Percentiles rank a stretch among this genome's conserved stretches.
Evolutionary conservation across 2,797 vertebrate species (phyloP).

Genomic region (Leptoclinus maculatus): DNA sequence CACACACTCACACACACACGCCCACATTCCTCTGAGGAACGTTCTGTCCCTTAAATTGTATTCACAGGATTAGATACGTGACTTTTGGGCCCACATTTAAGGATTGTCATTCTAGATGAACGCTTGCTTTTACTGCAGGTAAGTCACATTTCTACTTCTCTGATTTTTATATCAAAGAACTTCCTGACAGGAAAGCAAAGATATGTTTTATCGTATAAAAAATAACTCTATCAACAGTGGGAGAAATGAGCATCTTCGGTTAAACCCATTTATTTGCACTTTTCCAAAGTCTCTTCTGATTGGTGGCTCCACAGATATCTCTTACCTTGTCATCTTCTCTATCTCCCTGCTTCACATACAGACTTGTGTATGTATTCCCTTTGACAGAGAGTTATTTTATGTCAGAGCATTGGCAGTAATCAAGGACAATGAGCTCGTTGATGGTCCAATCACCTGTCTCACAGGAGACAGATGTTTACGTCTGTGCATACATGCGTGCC

Average conservation of each 20-base stretch:
- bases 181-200: neutral
- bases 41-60: too few relatives aligned
- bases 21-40: too few relatives aligned
- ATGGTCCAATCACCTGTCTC: too few relatives aligned
- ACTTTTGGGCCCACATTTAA: neutral
- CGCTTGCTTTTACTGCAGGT: neutral
- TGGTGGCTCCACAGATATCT: neutral
- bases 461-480: too few relatives aligned
- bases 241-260: neutral
- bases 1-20: too few relatives aligned
- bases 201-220: neutral
- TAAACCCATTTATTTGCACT: neutral
- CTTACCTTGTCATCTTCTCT: neutral
- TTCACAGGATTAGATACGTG: too few relatives aligned
- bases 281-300: neutral
- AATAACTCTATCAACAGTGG: neutral
- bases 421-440: too few relatives aligned
- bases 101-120: neutral
- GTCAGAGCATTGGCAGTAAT: neutral
- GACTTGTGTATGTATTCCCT: neutral
- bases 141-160: neutral
- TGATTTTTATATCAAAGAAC: neutral
- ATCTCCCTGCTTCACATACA: neutral
- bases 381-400: neutral
- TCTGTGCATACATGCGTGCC: too few relatives aligned